phyloP scores from a whole-genome alignment of 2,888 invertebrate species.

The Nemoura dubitans region DNA sequence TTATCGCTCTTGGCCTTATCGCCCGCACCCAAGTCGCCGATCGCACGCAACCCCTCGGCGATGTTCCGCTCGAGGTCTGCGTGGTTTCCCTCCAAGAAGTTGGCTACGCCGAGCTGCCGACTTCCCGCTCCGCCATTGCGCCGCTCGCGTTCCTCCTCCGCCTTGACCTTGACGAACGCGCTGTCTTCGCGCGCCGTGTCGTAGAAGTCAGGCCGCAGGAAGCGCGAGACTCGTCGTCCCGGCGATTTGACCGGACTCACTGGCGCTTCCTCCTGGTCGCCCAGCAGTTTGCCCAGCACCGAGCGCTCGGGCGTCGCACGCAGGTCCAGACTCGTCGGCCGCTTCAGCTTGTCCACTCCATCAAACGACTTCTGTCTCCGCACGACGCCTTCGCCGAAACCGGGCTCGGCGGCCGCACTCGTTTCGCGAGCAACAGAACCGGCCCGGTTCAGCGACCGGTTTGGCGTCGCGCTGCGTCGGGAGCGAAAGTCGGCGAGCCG shows the following conservation, averaged over 20 bases:
- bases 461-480: background rate
- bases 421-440: background rate
- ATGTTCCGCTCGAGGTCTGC: slow-evolving; percentile 27
- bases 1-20: background rate
- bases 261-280: background rate
- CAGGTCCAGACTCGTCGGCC: background rate
- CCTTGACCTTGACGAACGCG: slow-evolving; percentile 65
- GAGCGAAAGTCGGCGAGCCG: background rate
- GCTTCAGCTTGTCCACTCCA: background rate
- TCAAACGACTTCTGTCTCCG: slow-evolving; percentile 19
- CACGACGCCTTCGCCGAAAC: background rate
- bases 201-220: slow-evolving; percentile 81
- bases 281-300: background rate
- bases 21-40: too few relatives aligned
- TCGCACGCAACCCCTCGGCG: slow-evolving; percentile 20
- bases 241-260: slow-evolving; percentile 33
- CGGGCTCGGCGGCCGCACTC: background rate
- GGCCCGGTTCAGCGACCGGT: background rate
- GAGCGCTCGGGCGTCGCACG: background rate
- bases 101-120: background rate
- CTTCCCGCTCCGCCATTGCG: background rate
- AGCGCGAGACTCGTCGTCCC: slow-evolving; percentile 72
- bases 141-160: slow-evolving; percentile 48
- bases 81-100: slow-evolving; percentile 3
- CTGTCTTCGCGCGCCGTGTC: slow-evolving; percentile 75